A percentile compares a stretch with the other conserved stretches of the same genome.
Evolutionary conservation across 2,797 vertebrate species (phyloP).

Genomic region (Sternotherus odoratus): DNA sequence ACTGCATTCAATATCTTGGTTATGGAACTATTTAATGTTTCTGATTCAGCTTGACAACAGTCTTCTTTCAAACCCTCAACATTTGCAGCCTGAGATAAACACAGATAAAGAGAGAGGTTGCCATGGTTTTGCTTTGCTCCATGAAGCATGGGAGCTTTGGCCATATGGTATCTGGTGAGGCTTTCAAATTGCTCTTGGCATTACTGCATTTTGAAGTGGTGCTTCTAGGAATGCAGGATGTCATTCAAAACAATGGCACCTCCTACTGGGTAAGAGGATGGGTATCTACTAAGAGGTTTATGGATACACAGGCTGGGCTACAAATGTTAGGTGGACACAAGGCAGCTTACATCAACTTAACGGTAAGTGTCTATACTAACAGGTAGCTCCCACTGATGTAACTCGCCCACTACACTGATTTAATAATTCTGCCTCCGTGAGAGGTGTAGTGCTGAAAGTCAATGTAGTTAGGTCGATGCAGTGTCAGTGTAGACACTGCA

Average conservation of each 20-base stretch:
- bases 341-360: too few species aligned
- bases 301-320: conserved; percentile 13
- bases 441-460: too few species aligned
- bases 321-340: too few species aligned
- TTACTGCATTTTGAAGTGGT: conserved; percentile 28
- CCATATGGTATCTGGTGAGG: not conserved
- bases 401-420: too few species aligned
- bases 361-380: too few species aligned
- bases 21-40: not conserved
- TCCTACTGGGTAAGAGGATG: conserved; percentile 51
- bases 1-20: not conserved
- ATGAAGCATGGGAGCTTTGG: not conserved
- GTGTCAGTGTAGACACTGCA: too few species aligned
- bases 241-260: not conserved
- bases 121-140: not conserved
- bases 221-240: not conserved
- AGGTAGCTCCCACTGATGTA: too few species aligned
- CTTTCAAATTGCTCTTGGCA: not conserved
- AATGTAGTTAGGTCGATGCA: too few species aligned
- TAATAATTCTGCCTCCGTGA: too few species aligned
- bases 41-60: not conserved
- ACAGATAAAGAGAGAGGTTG: not conserved
- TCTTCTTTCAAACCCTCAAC: not conserved
- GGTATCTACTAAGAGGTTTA: conserved; percentile 21
- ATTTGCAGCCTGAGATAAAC: not conserved